Evolutionary conservation across 2,888 invertebrate species (phyloP).

Genomic region (Agrilus biguttatus): DNA sequence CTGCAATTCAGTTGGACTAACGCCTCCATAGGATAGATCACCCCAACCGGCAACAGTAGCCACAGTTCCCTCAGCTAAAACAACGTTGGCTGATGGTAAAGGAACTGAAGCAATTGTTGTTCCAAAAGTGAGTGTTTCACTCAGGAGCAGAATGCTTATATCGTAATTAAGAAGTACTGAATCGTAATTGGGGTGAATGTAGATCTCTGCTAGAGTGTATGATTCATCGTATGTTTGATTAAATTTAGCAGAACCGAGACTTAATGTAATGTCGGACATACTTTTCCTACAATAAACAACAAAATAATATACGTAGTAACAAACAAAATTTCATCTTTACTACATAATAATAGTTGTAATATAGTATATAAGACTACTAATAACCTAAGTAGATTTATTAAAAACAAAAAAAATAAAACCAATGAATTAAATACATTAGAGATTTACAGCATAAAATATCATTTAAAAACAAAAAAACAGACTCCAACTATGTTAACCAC

Average conservation of each 20-base stretch:
- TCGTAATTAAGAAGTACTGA: neutral
- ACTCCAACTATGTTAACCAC: too few species aligned
- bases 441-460: too few species aligned
- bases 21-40: neutral
- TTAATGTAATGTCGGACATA: neutral
- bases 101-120: neutral
- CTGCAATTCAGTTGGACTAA: conserved; percentile 38
- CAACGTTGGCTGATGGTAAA: neutral
- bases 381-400: too few species aligned
- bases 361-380: too few species aligned
- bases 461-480: too few species aligned
- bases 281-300: neutral
- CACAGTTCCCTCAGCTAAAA: neutral
- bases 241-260: conserved; percentile 1
- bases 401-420: too few species aligned
- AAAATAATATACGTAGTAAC: too few species aligned
- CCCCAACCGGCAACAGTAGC: conserved; percentile 6
- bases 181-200: conserved; percentile 1
- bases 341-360: too few species aligned
- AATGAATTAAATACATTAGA: too few species aligned
- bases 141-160: conserved; percentile 2
- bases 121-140: neutral
- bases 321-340: too few species aligned
- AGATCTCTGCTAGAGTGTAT: neutral
- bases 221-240: neutral